Evolutionary conservation across 1,140 invertebrate species (phyloP), one percentile per base, ranked within the genome.

Genomic region (Arion vulgaris): DNA sequence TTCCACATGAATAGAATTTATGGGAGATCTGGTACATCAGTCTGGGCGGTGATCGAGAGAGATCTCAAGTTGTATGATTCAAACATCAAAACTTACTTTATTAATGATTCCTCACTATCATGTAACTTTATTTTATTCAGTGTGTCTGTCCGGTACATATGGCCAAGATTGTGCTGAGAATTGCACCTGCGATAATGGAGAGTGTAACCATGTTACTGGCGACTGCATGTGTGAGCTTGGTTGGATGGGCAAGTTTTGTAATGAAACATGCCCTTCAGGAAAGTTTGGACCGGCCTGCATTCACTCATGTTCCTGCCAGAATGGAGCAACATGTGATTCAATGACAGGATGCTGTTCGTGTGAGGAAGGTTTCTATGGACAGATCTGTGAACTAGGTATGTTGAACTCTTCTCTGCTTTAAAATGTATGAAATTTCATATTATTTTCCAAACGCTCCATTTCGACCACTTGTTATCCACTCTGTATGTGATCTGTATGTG

Each of bases 281-380:
- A 85, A 86, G 57, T 93, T 91, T 87, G 93, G 93, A 2, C 88
- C 88, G 0, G 87, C 90, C 76, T 93, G 98, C 92, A 94, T 94
- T 62, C 95, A 97, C 92, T 94, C 95, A 41, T 99, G 98, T 91
- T 95, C 96, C 81, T 99, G 98, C 91, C 88, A 90, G 74, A 90
- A 91, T 49, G 90, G 90, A 13, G 92, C 87, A 23, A 88, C 86
- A 77, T 93, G 88, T 87, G 91, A 90, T 81, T 87, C 90, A 0
- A 85, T 91, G 23, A 90, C 88, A n/a, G 93, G 93, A 26, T 92
- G 91, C 81, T 93, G 93, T 84, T 82, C 88, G 51, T 93, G 93
- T 87, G 84, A 87, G 0, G 85, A 88, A 34, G 93, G 93, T 23
- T 91, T 88, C 71, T 93, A 92, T 86, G 93, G 93, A 39, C 89